A percentile compares a stretch with the other conserved stretches of the same genome.
Conservation (phyloP, 2,113 vertebrate species). For the Elgaria multicarinata region DNA sequence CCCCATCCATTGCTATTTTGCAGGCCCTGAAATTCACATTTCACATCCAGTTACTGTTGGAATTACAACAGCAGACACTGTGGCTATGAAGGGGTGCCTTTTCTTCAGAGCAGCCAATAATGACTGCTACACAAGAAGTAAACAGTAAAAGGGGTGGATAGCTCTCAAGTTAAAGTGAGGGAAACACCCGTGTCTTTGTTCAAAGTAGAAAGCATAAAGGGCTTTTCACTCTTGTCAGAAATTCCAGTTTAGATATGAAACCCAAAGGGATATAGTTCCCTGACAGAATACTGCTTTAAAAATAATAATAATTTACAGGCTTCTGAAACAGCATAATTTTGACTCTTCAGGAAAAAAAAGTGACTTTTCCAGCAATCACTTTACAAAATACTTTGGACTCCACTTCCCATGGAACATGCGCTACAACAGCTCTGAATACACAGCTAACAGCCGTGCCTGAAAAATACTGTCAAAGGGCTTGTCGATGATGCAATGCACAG, state of each 20-base stretch:
- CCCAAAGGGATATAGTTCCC: background rate
- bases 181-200: background rate
- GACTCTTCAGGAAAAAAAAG: background rate
- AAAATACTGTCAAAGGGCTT: background rate
- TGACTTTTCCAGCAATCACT: background rate
- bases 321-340: background rate
- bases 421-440: background rate
- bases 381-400: background rate
- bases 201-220: background rate
- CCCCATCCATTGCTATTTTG: background rate
- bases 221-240: too few relatives aligned
- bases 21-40: background rate
- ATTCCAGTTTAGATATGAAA: background rate
- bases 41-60: slow-evolving; percentile 8
- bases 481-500: background rate
- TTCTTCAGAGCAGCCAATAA: background rate
- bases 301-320: background rate
- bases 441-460: background rate
- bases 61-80: background rate
- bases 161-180: background rate
- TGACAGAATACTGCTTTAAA: slow-evolving; percentile 3
- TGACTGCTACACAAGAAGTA: background rate
- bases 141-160: background rate
- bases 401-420: background rate
- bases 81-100: background rate